phyloP scores from a whole-genome alignment of 2,113 vertebrate species.

The Gambusia holbrooki region DNA sequence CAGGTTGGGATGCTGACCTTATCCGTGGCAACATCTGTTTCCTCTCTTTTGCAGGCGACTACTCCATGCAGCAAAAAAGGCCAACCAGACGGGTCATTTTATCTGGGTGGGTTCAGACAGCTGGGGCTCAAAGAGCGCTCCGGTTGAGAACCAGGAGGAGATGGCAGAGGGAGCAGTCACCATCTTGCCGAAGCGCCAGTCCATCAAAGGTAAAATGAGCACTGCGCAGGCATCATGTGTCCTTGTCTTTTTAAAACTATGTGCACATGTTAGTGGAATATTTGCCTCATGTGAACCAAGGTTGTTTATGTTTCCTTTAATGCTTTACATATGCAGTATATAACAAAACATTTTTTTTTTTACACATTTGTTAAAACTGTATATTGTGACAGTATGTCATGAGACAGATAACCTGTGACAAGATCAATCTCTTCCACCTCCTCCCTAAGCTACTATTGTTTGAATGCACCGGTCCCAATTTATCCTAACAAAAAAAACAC shows the following conservation, averaged over 20 bases:
- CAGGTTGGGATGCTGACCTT: constrained; percentile 51
- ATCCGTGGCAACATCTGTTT: constrained; percentile 57
- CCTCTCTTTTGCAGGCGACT: constrained; percentile 82
- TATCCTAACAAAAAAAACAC: too few relatives aligned
- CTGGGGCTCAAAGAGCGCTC: constrained; percentile 97
- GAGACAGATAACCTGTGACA: too few relatives aligned
- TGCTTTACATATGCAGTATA: too few relatives aligned
- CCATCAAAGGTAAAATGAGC: constrained; percentile 86
- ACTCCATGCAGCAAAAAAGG: constrained; percentile 91
- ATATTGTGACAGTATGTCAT: too few relatives aligned
- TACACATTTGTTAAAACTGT: too few relatives aligned
- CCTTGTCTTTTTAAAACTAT: constrained; percentile 2
- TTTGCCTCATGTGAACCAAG: not conserved
- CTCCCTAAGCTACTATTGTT: too few relatives aligned
- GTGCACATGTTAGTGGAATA: constrained; percentile 8
- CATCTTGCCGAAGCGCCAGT: constrained; percentile 92
- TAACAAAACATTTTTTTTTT: too few relatives aligned
- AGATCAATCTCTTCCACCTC: too few relatives aligned
- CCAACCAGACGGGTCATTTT: constrained; percentile 95
- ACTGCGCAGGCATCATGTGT: constrained; percentile 7
- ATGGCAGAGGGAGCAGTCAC: constrained; percentile 95
- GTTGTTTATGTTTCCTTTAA: not conserved
- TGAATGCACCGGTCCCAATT: too few relatives aligned
- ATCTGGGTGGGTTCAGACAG: constrained; percentile 99
- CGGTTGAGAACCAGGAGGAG: constrained; percentile 92